These are phyloP conservation scores for Sterna hirundo DNA, from an alignment of 2,113 vertebrate genomes.

Conservation along the genomic window DNA sequence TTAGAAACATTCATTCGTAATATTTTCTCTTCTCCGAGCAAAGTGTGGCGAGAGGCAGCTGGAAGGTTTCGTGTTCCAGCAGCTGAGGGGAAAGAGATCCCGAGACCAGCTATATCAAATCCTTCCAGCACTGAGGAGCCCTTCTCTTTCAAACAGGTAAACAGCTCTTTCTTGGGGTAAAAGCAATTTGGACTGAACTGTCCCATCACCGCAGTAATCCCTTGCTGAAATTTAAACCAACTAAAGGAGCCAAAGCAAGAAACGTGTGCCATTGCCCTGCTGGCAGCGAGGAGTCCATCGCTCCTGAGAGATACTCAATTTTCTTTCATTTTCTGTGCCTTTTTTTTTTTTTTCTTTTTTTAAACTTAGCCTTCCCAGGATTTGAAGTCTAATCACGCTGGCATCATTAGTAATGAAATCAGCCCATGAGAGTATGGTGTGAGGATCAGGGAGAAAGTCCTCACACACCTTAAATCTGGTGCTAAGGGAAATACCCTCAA, in stretches of 20 bases:
- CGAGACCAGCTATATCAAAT: not conserved
- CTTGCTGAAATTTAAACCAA: not conserved
- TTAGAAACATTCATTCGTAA: not conserved
- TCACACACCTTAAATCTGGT: not conserved
- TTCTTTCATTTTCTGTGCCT: not conserved
- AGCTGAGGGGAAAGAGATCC: not conserved
- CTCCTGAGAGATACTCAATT: not conserved
- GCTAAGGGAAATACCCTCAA: not conserved
- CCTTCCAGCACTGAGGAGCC: not conserved
- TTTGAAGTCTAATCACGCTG: not conserved
- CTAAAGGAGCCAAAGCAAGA: not conserved
- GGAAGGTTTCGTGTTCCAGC: conserved; percentile 29
- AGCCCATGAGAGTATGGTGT: not conserved
- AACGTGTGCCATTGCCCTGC: not conserved
- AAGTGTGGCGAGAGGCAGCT: conserved; percentile 34
- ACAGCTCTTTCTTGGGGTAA: not conserved
- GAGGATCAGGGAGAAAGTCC: not conserved
- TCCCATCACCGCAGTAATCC: not conserved
- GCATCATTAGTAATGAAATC: not conserved
- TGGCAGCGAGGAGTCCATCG: not conserved
- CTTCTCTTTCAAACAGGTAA: not conserved
- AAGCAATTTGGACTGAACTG: not conserved
- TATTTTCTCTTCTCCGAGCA: conserved; percentile 39
- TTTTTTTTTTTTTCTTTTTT: not conserved
- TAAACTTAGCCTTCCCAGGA: not conserved